These are phyloP conservation scores for Gobio gobio DNA, from an alignment of 2,113 vertebrate genomes.

Conservation along the genomic window DNA sequence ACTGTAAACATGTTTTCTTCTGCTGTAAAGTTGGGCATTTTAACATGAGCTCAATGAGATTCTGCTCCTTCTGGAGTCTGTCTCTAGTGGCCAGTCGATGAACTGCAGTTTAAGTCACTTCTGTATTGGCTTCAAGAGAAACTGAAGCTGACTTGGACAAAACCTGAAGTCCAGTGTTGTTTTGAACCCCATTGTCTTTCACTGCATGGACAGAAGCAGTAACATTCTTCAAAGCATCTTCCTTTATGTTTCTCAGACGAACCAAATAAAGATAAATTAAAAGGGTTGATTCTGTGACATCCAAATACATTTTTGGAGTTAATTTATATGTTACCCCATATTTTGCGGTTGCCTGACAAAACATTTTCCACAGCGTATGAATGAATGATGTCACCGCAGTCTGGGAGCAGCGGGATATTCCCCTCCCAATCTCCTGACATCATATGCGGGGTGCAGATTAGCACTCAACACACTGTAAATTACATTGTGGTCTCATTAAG, in stretches of 20 bases:
- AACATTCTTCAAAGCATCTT: not conserved
- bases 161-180: not conserved
- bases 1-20: too few species aligned
- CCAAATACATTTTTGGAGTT: not conserved
- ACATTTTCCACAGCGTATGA: not conserved
- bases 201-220: not conserved
- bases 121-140: too few species aligned
- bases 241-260: not conserved
- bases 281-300: not conserved
- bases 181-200: not conserved
- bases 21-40: too few species aligned
- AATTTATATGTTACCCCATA: too few species aligned
- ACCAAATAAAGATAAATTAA: not conserved
- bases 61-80: too few species aligned
- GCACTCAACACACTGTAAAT: constrained; percentile 47
- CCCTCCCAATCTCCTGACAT: constrained; percentile 48
- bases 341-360: not conserved
- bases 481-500: constrained; percentile 62
- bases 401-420: not conserved
- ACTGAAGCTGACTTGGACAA: not conserved
- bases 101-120: too few species aligned
- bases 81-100: too few species aligned
- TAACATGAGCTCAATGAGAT: too few species aligned
- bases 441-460: constrained; percentile 41
- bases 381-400: not conserved